A percentile compares a stretch with the other conserved stretches of the same genome.
phyloP scores from a whole-genome alignment of 2,888 invertebrate genomes.

The Machimus atricapillus region DNA sequence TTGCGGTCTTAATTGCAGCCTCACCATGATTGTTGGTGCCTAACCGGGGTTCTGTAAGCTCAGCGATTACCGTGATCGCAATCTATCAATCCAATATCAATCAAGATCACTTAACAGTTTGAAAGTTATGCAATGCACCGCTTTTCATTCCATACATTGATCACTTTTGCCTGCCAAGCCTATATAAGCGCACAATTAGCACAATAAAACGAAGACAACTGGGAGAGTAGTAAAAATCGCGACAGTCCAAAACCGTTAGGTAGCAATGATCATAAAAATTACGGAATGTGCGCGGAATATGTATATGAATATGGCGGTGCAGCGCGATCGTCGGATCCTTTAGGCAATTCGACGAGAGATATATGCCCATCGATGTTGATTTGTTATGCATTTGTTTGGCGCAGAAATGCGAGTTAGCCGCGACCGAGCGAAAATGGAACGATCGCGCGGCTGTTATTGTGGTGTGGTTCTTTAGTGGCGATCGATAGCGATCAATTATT shows the following conservation, averaged over 20 bases:
- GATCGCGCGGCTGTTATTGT: neutral
- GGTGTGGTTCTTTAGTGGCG: constrained; percentile 14
- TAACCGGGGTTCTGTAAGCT: neutral
- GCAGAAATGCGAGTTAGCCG: constrained; percentile 6
- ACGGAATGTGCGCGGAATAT: neutral
- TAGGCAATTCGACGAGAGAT: constrained; percentile 17
- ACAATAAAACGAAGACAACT: neutral
- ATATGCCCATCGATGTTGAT: constrained; percentile 27
- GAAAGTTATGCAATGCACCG: constrained; percentile 14
- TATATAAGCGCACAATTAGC: constrained; percentile 36
- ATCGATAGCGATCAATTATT: constrained; percentile 36
- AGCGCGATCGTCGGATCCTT: neutral
- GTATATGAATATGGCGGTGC: constrained; percentile 3
- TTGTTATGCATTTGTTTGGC: constrained; percentile 34
- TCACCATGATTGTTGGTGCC: neutral
- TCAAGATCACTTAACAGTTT: constrained; percentile 7
- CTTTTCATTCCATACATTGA: neutral
- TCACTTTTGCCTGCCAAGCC: constrained; percentile 18
- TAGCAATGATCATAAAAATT: constrained; percentile 33
- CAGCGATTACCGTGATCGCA: neutral
- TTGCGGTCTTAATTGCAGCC: neutral
- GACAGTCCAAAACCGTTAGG: constrained; percentile 16
- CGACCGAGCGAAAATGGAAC: constrained; percentile 1
- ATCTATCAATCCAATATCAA: constrained; percentile 28
- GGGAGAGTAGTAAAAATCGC: neutral